These are phyloP conservation scores for Chionoecetes opilio DNA, from an alignment of 1,140 invertebrate species.

Conservation along the genomic window DNA sequence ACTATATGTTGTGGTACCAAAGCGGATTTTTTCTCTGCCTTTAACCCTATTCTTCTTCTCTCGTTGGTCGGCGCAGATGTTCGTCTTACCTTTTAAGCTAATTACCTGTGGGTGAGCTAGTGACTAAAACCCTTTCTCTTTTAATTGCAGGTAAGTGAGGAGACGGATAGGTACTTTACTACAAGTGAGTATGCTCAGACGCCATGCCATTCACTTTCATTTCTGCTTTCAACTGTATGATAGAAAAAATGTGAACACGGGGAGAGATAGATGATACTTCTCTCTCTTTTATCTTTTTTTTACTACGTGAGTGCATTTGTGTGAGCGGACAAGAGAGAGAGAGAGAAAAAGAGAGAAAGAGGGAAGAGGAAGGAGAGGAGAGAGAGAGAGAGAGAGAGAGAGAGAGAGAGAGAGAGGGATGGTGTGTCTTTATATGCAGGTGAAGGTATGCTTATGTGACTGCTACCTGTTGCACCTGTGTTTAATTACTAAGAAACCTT, in stretches of 20 bases:
- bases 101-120: not conserved
- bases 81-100: constrained; percentile 29
- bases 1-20: not conserved
- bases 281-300: not conserved
- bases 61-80: not conserved
- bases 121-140: constrained; percentile 29
- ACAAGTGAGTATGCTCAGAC: not conserved
- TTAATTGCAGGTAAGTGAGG: not conserved
- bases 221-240: not conserved
- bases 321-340: not conserved
- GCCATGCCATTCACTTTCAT: constrained; percentile 1
- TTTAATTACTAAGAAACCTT: not conserved
- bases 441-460: not conserved
- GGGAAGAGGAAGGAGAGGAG: not conserved
- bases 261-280: not conserved
- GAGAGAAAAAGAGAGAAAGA: not conserved
- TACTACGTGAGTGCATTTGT: not conserved
- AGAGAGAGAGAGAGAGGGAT: not conserved
- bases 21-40: not conserved
- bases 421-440: not conserved
- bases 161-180: not conserved
- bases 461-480: not conserved
- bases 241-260: too few species aligned
- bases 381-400: not conserved
- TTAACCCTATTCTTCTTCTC: not conserved